A percentile compares a stretch with the other conserved stretches of the same genome.
Conservation (phyloP, 2,113 vertebrate species). For the Mola mola region DNA sequence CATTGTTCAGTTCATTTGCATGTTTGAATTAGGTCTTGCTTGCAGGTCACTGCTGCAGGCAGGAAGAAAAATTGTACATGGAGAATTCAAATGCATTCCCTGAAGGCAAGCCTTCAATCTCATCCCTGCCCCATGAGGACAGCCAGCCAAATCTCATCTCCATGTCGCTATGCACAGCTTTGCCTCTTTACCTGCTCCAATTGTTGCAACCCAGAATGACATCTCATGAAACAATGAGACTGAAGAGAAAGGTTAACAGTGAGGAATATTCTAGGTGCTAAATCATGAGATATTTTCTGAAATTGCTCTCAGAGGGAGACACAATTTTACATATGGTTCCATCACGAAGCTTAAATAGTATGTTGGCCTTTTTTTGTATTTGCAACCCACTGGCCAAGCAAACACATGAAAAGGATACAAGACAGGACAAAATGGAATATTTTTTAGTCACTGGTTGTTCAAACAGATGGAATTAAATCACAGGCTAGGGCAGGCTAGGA, state of each 20-base stretch:
- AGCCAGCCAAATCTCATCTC: constrained; percentile 41
- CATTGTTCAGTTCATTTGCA: constrained; percentile 45
- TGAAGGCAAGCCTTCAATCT: constrained; percentile 40
- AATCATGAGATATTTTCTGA: constrained; percentile 43
- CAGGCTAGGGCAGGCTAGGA: too few species aligned
- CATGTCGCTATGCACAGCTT: constrained; percentile 34
- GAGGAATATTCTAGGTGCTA: constrained; percentile 15
- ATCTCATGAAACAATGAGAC: constrained; percentile 43
- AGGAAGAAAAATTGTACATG: constrained; percentile 6
- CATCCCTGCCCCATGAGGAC: constrained; percentile 29
- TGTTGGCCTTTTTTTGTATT: constrained; percentile 50
- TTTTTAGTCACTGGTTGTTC: constrained; percentile 36
- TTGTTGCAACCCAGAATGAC: constrained; percentile 22
- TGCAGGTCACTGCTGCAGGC: constrained; percentile 34
- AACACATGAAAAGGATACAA: constrained; percentile 48
- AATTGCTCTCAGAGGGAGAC: constrained; percentile 39
- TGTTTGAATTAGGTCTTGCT: constrained; percentile 47
- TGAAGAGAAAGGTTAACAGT: constrained; percentile 48
- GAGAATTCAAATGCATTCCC: constrained; percentile 48
- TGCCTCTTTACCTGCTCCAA: constrained; percentile 50
- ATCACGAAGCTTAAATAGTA: constrained; percentile 22
- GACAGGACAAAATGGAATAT: constrained; percentile 49
- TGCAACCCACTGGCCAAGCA: constrained; percentile 29
- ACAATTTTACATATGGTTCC: constrained; percentile 29
- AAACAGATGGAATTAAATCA: too few species aligned